Conservation (phyloP, 2,113 vertebrate species). For the Microcebus jonahi region DNA sequence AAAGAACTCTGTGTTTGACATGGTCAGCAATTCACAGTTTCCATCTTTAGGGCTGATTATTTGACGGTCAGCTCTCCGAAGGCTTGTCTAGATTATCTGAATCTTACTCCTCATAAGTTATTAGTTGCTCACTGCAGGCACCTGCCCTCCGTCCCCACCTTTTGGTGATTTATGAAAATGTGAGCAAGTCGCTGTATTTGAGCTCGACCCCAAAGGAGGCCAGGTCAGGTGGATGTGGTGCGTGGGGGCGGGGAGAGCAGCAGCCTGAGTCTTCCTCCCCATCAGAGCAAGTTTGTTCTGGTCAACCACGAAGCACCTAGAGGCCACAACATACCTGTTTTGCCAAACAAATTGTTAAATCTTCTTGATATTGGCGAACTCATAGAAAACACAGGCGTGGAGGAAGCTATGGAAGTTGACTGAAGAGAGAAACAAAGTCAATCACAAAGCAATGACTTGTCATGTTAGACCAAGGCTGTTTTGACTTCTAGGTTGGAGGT, state of each 20-base stretch:
- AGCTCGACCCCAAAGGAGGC: background rate
- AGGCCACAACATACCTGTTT: conserved; percentile 84
- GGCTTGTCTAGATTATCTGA: background rate
- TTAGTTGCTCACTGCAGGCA: background rate
- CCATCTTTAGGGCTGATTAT: background rate
- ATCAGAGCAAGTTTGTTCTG: background rate
- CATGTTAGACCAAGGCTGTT: background rate
- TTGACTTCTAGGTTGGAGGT: background rate
- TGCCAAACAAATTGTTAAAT: conserved; percentile 87
- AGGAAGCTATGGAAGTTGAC: conserved; percentile 83
- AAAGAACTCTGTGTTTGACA: background rate
- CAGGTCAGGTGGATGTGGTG: background rate
- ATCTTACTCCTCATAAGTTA: background rate
- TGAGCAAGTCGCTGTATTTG: background rate
- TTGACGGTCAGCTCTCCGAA: background rate
- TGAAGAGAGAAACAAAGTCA: conserved; percentile 70
- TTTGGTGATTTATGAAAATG: background rate
- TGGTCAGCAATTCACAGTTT: background rate
- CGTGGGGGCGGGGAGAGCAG: too few relatives aligned
- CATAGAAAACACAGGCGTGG: conserved; percentile 87
- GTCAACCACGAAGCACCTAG: background rate
- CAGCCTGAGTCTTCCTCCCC: background rate
- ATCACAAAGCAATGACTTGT: background rate
- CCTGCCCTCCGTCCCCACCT: background rate
- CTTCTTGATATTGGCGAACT: conserved; percentile 85